Percentiles rank a stretch among this genome's conserved stretches.
These are phyloP conservation scores for Cyprinus carpio DNA, from an alignment of 2,113 vertebrate species.

Conservation along the genomic window DNA sequence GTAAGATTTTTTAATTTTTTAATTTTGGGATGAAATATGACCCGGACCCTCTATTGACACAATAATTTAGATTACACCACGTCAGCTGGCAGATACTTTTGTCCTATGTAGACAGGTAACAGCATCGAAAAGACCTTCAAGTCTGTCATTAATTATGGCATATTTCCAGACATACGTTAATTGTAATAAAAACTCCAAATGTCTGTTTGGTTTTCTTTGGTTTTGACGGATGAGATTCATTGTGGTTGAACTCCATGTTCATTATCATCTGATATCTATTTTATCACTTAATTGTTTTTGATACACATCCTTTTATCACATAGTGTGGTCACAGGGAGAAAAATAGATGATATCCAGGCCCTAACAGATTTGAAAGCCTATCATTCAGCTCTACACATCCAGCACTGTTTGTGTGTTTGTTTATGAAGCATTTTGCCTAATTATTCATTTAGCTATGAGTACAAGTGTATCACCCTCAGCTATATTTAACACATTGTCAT, in stretches of 20 bases:
- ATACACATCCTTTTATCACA: conserved; percentile 11
- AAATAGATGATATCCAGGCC: not conserved
- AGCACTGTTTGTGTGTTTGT: not conserved
- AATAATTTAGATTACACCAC: not conserved
- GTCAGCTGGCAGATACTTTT: not conserved
- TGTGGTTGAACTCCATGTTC: not conserved
- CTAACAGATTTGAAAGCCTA: not conserved
- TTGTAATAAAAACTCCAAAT: not conserved
- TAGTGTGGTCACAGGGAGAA: not conserved
- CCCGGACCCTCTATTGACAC: not conserved
- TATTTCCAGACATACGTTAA: not conserved
- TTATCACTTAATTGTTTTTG: not conserved
- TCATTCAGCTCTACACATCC: not conserved
- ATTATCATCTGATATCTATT: not conserved
- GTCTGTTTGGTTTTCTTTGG: conserved; percentile 18
- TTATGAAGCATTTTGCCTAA: not conserved
- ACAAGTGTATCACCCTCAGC: not conserved
- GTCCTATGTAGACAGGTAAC: not conserved
- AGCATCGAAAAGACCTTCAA: not conserved
- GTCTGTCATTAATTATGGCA: not conserved
- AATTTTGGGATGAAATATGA: not conserved
- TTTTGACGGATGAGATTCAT: not conserved
- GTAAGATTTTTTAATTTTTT: not conserved
- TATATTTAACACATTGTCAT: not conserved
- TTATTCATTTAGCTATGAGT: not conserved